These are phyloP conservation scores for Ispidina lecontei DNA, from an alignment of 2,797 vertebrate species.

Conservation along the genomic window DNA sequence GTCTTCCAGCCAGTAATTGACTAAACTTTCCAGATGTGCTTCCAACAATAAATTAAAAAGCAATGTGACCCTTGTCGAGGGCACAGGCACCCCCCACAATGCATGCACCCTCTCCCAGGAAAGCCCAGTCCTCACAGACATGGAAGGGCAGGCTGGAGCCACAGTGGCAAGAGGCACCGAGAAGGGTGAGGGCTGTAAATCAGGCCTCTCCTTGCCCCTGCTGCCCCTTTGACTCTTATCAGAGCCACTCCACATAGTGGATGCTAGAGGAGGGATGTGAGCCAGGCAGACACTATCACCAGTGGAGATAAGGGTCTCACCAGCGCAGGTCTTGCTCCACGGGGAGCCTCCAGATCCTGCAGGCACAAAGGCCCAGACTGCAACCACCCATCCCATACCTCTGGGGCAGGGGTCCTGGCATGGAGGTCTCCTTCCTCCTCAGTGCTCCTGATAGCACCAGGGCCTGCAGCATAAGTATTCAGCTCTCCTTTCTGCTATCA, in stretches of 20 bases:
- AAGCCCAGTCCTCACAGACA: constrained; percentile 1
- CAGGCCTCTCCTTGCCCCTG: not conserved
- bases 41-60: constrained; percentile 82
- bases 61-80: constrained; percentile 74
- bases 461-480: not conserved
- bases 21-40: constrained; percentile 78
- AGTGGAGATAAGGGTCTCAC: not conserved
- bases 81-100: constrained; percentile 39
- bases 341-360: not conserved
- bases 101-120: constrained; percentile 61
- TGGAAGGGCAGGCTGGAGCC: not conserved
- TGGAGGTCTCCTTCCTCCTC: not conserved
- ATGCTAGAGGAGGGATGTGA: not conserved
- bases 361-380: fast-evolving
- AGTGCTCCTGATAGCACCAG: not conserved
- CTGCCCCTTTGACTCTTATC: constrained; percentile 9
- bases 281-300: not conserved
- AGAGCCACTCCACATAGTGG: not conserved
- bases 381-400: fast-evolving
- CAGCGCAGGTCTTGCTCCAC: not conserved
- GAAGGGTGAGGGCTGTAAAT: constrained; percentile 1
- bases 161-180: not conserved
- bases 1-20: constrained; percentile 81
- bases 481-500: not conserved
- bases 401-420: not conserved